These are phyloP conservation scores for Bolinopsis microptera DNA, from an alignment of 37 sponge, comb jelly and placozoan genomes.

Conservation along the genomic window DNA sequence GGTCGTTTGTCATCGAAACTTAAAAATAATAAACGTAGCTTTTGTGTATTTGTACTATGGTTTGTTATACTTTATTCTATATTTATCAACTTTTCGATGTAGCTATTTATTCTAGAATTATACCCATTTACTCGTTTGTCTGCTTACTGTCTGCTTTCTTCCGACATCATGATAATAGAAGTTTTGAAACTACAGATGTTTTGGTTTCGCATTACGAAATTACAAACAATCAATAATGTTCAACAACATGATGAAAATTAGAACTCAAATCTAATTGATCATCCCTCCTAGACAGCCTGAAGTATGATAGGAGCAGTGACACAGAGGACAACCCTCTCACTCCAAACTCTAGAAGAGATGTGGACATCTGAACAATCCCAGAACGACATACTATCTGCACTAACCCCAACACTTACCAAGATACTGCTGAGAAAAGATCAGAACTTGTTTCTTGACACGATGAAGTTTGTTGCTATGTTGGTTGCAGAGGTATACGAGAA, in stretches of 20 bases:
- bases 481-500: constrained; percentile 15
- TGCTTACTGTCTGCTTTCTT: too few species aligned
- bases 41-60: neutral
- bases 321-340: neutral
- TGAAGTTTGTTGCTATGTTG: constrained; percentile 30
- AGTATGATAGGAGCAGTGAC: neutral
- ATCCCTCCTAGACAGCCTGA: neutral
- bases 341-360: neutral
- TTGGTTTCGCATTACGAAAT: too few species aligned
- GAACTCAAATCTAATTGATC: too few species aligned
- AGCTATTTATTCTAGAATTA: neutral
- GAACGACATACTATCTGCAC: neutral
- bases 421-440: neutral
- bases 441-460: neutral
- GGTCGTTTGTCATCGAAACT: neutral
- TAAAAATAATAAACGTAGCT: neutral
- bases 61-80: neutral
- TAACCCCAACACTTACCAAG: neutral
- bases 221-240: too few species aligned
- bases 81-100: neutral
- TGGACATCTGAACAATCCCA: neutral
- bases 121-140: too few species aligned
- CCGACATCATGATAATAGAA: too few species aligned
- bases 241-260: too few species aligned
- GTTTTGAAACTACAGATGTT: too few species aligned